A percentile compares a stretch with the other conserved stretches of the same genome.
Evolutionary conservation across 2,888 invertebrate genomes (phyloP).

Genomic region (Heptascelio sp.): DNA sequence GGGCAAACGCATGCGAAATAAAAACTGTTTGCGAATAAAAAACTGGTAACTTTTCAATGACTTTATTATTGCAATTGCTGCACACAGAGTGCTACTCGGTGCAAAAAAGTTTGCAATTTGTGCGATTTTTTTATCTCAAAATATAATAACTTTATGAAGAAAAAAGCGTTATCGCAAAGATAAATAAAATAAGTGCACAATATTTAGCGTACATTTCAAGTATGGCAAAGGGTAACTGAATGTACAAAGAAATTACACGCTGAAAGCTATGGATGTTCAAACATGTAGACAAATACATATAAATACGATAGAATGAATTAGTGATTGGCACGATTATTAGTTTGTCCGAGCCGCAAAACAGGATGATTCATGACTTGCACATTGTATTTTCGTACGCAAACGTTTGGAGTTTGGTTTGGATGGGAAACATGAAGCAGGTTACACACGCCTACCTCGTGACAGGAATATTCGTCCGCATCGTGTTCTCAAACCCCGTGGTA

Average conservation of each 20-base stretch:
- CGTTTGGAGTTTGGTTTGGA: conserved; percentile 80
- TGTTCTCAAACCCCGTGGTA: conserved; percentile 78
- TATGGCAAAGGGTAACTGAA: not conserved
- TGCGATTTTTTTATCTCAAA: too few species aligned
- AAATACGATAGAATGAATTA: conserved; percentile 76
- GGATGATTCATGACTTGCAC: conserved; percentile 82
- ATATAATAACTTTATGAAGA: too few species aligned
- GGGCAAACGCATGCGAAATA: too few species aligned
- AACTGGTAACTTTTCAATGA: too few species aligned
- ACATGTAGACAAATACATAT: conserved; percentile 13
- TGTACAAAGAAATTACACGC: not conserved
- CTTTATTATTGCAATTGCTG: too few species aligned
- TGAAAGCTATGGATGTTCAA: not conserved
- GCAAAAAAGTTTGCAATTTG: too few species aligned
- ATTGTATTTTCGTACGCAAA: conserved; percentile 81
- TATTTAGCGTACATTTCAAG: too few species aligned
- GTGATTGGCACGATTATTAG: conserved; percentile 81
- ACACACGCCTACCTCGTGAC: conserved; percentile 77
- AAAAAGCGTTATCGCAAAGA: too few species aligned
- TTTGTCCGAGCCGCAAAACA: conserved; percentile 71
- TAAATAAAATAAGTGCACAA: too few species aligned
- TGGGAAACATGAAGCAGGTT: conserved; percentile 80
- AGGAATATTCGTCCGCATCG: conserved; percentile 83
- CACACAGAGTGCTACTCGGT: too few species aligned
- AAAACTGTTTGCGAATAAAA: too few species aligned